A percentile compares a stretch with the other conserved stretches of the same genome.
phyloP scores from a whole-genome alignment of 2,888 invertebrate species.

The Baronia brevicornis region DNA sequence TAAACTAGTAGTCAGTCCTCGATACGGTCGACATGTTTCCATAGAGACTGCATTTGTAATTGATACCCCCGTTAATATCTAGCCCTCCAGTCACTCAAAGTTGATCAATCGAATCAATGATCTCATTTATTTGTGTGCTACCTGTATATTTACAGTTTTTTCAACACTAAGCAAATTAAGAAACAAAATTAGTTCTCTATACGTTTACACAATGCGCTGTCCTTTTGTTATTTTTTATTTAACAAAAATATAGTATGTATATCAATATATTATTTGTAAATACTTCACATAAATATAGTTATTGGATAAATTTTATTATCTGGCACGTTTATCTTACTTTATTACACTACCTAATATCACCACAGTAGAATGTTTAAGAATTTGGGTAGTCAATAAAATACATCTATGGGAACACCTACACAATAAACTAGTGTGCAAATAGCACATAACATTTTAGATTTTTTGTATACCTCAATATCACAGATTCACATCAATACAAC shows the following conservation, averaged over 20 bases:
- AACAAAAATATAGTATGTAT: too few relatives aligned
- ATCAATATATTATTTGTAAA: neutral
- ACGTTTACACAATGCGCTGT: too few relatives aligned
- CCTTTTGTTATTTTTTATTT: too few relatives aligned
- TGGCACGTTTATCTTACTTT: slow-evolving; percentile 64
- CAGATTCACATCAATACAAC: too few relatives aligned
- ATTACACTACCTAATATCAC: slow-evolving; percentile 40
- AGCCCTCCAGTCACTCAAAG: slow-evolving; percentile 14
- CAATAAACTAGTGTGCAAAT: too few relatives aligned
- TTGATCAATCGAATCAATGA: slow-evolving; percentile 9
- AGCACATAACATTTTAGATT: too few relatives aligned
- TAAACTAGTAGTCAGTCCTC: slow-evolving; percentile 7
- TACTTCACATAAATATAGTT: slow-evolving; percentile 3
- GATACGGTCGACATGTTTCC: slow-evolving; percentile 12
- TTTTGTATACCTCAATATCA: too few relatives aligned
- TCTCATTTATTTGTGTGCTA: slow-evolving; percentile 5
- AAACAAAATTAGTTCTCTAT: too few relatives aligned
- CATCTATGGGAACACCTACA: neutral
- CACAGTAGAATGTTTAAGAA: slow-evolving; percentile 49
- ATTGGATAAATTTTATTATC: slow-evolving; percentile 27
- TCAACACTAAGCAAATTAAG: too few relatives aligned
- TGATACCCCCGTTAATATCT: slow-evolving; percentile 8
- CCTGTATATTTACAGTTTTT: slow-evolving; percentile 2
- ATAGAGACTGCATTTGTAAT: slow-evolving; percentile 13
- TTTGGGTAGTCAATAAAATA: too few relatives aligned